Evolutionary conservation across 2,888 invertebrate species (phyloP).

Genomic region (Limnephilus lunatus): DNA sequence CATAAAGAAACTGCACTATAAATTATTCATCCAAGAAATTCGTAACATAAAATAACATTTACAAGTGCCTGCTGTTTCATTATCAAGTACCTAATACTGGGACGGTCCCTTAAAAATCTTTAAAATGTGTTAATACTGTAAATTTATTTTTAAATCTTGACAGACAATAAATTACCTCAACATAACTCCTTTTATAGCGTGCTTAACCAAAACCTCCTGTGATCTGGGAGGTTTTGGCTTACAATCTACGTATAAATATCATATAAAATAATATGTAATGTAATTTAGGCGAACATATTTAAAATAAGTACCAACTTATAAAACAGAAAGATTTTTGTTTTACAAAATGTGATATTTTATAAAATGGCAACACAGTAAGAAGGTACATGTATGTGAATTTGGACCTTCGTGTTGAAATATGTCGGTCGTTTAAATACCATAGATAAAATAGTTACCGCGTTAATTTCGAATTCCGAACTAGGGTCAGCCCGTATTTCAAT

Average conservation of each 20-base stretch:
- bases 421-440: neutral
- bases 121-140: too few species aligned
- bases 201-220: too few species aligned
- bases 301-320: too few species aligned
- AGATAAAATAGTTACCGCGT: neutral
- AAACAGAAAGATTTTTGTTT: too few species aligned
- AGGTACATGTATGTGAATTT: neutral
- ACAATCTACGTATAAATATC: neutral
- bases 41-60: neutral
- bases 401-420: neutral
- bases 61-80: neutral
- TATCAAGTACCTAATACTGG: neutral
- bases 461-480: neutral
- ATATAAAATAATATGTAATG: neutral
- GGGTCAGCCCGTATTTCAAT: neutral
- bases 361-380: neutral
- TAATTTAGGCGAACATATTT: too few species aligned
- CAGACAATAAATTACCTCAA: neutral
- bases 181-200: too few species aligned
- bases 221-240: too few species aligned
- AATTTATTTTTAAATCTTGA: neutral
- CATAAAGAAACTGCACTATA: too few species aligned
- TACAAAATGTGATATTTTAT: neutral
- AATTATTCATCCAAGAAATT: neutral
- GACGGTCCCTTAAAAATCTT: neutral